A percentile compares a stretch with the other conserved stretches of the same genome.
phyloP scores from a whole-genome alignment of 2,113 vertebrate genomes.

The Xiphorhynchus elegans region DNA sequence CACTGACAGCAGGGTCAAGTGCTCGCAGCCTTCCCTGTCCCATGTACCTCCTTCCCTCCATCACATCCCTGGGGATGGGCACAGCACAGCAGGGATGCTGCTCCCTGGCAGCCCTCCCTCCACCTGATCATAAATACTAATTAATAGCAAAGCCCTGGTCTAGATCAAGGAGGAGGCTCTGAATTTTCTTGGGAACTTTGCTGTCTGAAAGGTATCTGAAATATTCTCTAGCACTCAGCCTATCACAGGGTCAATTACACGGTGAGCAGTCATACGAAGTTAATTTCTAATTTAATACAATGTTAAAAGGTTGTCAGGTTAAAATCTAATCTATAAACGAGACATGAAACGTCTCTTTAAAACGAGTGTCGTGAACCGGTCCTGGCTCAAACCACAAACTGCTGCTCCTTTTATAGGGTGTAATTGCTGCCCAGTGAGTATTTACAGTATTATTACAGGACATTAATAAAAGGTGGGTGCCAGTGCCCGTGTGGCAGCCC shows the following conservation, averaged over 20 bases:
- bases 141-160: slow-evolving; percentile 36
- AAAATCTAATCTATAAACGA: slow-evolving; percentile 59
- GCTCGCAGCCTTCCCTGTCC: neutral
- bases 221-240: slow-evolving; percentile 12
- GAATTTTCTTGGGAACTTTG: slow-evolving; percentile 14
- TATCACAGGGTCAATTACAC: neutral
- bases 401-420: slow-evolving; percentile 25
- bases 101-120: neutral
- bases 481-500: neutral
- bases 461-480: neutral
- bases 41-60: neutral
- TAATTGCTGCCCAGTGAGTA: neutral
- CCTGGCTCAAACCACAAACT: slow-evolving; percentile 7
- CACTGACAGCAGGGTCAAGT: neutral
- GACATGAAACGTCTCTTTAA: slow-evolving; percentile 26
- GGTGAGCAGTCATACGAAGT: slow-evolving; percentile 3
- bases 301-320: slow-evolving; percentile 58
- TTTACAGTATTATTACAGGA: slow-evolving; percentile 13
- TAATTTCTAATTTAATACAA: slow-evolving; percentile 66
- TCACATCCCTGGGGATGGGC: neutral
- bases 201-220: slow-evolving; percentile 31
- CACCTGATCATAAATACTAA: slow-evolving; percentile 3
- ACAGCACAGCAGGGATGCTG: neutral
- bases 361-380: neutral
- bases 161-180: slow-evolving; percentile 27